These are phyloP conservation scores for Diadegma fenestrale DNA, from an alignment of 2,888 invertebrate species.

Conservation along the genomic window DNA sequence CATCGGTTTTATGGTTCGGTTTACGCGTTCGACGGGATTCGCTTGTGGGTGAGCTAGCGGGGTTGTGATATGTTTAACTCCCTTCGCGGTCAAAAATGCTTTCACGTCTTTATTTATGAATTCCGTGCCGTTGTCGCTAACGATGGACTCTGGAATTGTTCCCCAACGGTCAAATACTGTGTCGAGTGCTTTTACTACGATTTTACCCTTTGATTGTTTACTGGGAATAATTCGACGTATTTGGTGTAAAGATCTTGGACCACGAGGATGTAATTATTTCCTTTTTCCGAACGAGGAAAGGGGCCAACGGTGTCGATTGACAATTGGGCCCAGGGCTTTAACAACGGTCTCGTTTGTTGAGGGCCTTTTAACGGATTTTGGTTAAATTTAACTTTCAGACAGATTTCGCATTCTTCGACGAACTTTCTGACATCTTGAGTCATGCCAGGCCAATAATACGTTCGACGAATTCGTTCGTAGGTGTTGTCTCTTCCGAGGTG, in stretches of 20 bases:
- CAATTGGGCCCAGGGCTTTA: conserved; percentile 52
- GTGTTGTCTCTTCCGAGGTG: conserved; percentile 53
- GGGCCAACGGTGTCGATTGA: conserved; percentile 48
- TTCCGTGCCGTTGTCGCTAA: conserved; percentile 39
- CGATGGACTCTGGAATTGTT: conserved; percentile 45
- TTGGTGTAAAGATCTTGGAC: conserved; percentile 48
- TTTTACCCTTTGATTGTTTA: conserved; percentile 26
- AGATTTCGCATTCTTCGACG: conserved; percentile 17
- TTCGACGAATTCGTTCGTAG: conserved; percentile 54
- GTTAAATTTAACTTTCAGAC: too few species aligned
- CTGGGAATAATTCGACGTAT: too few species aligned
- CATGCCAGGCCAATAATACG: conserved; percentile 58
- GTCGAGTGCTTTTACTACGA: conserved; percentile 41
- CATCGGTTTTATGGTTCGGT: conserved; percentile 33
- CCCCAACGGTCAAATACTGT: conserved; percentile 66
- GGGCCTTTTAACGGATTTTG: conserved; percentile 44
- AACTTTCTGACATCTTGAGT: conserved; percentile 4
- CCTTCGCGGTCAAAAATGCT: conserved; percentile 23
- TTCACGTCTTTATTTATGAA: conserved; percentile 42
- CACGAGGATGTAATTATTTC: conserved; percentile 32
- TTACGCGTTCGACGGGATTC: conserved; percentile 30
- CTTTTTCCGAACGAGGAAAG: conserved; percentile 50
- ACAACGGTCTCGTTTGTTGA: conserved; percentile 34
- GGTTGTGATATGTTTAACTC: conserved; percentile 6
- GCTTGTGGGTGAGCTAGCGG: conserved; percentile 8